phyloP scores from a whole-genome alignment of 2,113 vertebrate species.

The Odontophorus gujanensis region DNA sequence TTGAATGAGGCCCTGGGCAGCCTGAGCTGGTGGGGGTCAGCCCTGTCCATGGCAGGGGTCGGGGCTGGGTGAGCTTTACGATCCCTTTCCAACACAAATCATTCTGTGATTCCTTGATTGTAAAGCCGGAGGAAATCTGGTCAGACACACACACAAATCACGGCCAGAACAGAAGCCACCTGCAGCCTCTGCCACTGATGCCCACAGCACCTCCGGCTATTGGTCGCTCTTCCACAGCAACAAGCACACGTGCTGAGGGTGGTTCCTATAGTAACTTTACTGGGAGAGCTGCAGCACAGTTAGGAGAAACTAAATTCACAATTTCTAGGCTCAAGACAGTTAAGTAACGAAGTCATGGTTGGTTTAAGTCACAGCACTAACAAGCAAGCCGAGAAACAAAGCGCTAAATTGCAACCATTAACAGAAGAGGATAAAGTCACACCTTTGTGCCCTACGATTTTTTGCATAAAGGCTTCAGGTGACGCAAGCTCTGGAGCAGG shows the following conservation, averaged over 20 bases:
- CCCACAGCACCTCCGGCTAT: neutral
- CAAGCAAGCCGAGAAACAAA: slow-evolving; percentile 42
- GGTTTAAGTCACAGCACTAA: slow-evolving; percentile 23
- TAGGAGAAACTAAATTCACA: neutral
- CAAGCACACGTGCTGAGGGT: neutral
- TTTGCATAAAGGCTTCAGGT: neutral
- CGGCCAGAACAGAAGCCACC: neutral
- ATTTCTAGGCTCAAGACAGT: neutral
- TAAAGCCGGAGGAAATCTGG: neutral
- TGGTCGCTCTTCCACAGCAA: neutral
- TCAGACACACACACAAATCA: neutral
- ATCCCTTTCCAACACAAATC: neutral
- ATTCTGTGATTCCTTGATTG: neutral
- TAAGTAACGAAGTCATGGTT: slow-evolving; percentile 11
- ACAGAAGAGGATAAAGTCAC: slow-evolving; percentile 36
- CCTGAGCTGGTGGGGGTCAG: neutral
- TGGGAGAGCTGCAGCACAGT: neutral
- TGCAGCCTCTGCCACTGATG: neutral
- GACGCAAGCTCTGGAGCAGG: slow-evolving; percentile 25
- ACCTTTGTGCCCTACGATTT: neutral
- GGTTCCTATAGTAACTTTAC: neutral
- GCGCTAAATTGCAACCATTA: slow-evolving; percentile 52
- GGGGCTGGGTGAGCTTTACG: neutral
- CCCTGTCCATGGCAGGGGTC: no score
- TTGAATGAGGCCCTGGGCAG: neutral